Evolutionary conservation across 2,797 vertebrate species (phyloP).

Genomic region (Gymnothorax javanicus): DNA sequence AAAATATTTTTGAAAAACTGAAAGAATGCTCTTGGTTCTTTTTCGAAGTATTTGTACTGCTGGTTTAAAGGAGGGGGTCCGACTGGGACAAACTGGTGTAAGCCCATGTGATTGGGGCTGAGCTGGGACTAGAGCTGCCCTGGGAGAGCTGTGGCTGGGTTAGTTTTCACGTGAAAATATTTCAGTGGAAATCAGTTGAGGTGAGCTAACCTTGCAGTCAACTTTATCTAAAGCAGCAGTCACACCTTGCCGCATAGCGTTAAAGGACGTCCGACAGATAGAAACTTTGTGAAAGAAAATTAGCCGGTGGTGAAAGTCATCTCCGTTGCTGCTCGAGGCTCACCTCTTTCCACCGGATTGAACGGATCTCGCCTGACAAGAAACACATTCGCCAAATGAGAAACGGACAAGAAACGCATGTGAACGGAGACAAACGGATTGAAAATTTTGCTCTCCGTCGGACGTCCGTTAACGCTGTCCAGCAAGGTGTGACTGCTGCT

Average conservation of each 20-base stretch:
- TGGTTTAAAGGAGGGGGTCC: background rate
- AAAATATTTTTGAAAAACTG: slow-evolving; percentile 80
- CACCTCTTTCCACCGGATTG: no score
- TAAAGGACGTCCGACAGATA: background rate
- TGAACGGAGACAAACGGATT: no score
- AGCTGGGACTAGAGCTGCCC: background rate
- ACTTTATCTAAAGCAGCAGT: background rate
- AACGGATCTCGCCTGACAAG: no score
- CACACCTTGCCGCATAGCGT: no score
- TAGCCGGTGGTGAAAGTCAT: no score
- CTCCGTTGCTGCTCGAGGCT: no score
- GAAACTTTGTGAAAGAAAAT: no score
- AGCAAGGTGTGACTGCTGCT: background rate
- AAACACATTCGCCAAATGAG: no score
- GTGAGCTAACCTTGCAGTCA: background rate
- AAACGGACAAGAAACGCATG: no score
- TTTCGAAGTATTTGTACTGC: background rate
- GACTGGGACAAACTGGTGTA: background rate
- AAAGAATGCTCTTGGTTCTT: slow-evolving; percentile 42
- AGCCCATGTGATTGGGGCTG: background rate
- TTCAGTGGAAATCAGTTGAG: background rate
- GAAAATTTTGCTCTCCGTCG: no score
- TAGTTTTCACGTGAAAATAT: background rate
- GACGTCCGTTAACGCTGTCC: no score
- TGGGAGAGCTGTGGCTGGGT: background rate